A percentile compares a stretch with the other conserved stretches of the same genome.
Conservation (phyloP, 2,797 vertebrate species). For the Diplodus sargus region DNA sequence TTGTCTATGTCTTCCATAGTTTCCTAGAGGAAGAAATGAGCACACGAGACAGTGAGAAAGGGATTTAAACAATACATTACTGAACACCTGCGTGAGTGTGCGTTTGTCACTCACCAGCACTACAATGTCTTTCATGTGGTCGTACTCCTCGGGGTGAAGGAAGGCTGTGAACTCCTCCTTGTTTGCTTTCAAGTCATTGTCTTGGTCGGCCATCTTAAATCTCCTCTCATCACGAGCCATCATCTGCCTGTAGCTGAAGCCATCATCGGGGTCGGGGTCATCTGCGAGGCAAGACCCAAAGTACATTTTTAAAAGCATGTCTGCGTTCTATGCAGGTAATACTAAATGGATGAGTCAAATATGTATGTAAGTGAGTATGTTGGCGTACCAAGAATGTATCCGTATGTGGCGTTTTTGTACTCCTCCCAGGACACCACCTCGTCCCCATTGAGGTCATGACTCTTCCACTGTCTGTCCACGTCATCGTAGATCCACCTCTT, state of each 20-base stretch:
- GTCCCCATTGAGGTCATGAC: conserved; percentile 96
- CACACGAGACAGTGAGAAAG: conserved; percentile 5
- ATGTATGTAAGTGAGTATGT: neutral
- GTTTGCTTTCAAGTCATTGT: conserved; percentile 90
- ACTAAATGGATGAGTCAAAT: neutral
- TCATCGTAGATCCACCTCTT: conserved; percentile 99
- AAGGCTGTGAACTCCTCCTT: conserved; percentile 99
- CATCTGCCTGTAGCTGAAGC: conserved; percentile 98
- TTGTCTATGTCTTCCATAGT: conserved; percentile 99
- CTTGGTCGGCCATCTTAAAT: conserved; percentile 94
- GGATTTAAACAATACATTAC: neutral
- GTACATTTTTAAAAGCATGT: too few species aligned
- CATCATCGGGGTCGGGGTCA: conserved; percentile 94
- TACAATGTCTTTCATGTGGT: conserved; percentile 99
- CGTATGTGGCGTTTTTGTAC: conserved; percentile 98
- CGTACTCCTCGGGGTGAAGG: conserved; percentile 96
- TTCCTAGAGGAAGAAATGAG: conserved; percentile 84
- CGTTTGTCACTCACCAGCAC: conserved; percentile 88
- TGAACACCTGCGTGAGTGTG: neutral
- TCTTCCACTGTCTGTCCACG: conserved; percentile 97
- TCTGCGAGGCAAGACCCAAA: conserved; percentile 78
- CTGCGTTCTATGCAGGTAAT: neutral
- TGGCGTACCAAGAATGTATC: conserved; percentile 92
- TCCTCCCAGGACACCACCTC: conserved; percentile 95
- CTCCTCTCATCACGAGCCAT: conserved; percentile 96